Base-by-base conservation (phyloP, 1,140 invertebrate species). In the Zaprionus lachaisei region DNA sequence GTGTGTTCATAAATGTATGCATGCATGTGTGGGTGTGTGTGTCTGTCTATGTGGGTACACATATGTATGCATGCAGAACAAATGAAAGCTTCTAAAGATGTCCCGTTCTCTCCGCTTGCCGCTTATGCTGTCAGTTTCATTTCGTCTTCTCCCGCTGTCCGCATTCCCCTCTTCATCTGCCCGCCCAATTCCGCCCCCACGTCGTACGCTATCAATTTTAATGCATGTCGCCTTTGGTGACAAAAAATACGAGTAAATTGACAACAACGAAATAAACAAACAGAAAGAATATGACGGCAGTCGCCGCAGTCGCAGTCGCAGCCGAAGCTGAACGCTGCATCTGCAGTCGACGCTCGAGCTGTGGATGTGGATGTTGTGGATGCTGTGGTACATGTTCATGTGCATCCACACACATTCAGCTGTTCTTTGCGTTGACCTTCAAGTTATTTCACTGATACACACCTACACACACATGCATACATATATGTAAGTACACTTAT, bases 201-300 rank as follows among this genome's bases (percentile, higher is more conserved):
- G 51, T 71, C 72, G 60, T 28, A 22, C 60, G 60, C 67, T 75
- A 71, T 71, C 72, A 75, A 71, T 71, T 75, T 75, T 71, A 75
- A 76, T 76, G 73, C 73, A 65, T 58, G 73, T 76, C 68, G 68
- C 61, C 68, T 72, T 65, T 72, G 55, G 68, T 65, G 73, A 68
- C 73, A 76, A 76, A 76, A 72, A 71, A 65, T 58, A 55, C 34
- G 26, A 63, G 15, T 47, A 47, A 28, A 66, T 55, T 15, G 22
- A 66, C 31, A 44, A 26, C 22, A 55, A 56, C 51, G 26, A 65
- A 72, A 60, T 49, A 74, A 62, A 63, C 51, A 74, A 70, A 75
- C 58, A 69, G 57, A 70, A 70, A 70, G 51, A 67, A 75, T 75
- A 75, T 70, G 72, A 75, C 67, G 62, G 57, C 38, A 37, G 60